These are phyloP conservation scores for Brenthis daphne DNA, from an alignment of 2,888 invertebrate genomes.

Conservation along the genomic window DNA sequence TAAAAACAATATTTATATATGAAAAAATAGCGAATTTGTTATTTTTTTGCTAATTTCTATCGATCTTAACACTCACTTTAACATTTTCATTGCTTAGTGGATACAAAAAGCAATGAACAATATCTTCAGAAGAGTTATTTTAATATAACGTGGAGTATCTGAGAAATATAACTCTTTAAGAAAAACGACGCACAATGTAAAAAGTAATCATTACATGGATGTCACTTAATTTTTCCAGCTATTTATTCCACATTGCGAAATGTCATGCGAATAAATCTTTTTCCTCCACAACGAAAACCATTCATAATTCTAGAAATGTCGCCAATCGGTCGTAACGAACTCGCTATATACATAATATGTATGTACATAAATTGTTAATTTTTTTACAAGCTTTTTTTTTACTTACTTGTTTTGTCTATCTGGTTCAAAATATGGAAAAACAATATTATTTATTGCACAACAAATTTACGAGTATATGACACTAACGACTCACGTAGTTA, in stretches of 20 bases:
- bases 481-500: too few relatives aligned
- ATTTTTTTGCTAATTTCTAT: too few relatives aligned
- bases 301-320: conserved; percentile 35
- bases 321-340: conserved; percentile 26
- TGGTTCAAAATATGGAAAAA: neutral
- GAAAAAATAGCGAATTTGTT: too few relatives aligned
- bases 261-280: conserved; percentile 6
- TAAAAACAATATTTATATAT: too few relatives aligned
- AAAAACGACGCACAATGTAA: neutral
- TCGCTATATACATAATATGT: conserved; percentile 7
- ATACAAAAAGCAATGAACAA: too few relatives aligned
- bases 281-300: neutral
- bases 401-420: conserved; percentile 13
- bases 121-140: too few relatives aligned
- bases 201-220: neutral
- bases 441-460: too few relatives aligned
- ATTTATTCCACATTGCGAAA: conserved; percentile 1
- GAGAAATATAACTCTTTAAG: neutral
- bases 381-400: conserved; percentile 10
- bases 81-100: too few relatives aligned
- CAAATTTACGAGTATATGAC: too few relatives aligned
- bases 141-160: neutral
- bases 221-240: neutral
- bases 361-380: conserved; percentile 31
- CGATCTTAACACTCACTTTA: too few relatives aligned